Percentiles rank a stretch among this genome's conserved stretches.
phyloP scores from a whole-genome alignment of 2,888 invertebrate genomes.

The Strigamia crassipes region DNA sequence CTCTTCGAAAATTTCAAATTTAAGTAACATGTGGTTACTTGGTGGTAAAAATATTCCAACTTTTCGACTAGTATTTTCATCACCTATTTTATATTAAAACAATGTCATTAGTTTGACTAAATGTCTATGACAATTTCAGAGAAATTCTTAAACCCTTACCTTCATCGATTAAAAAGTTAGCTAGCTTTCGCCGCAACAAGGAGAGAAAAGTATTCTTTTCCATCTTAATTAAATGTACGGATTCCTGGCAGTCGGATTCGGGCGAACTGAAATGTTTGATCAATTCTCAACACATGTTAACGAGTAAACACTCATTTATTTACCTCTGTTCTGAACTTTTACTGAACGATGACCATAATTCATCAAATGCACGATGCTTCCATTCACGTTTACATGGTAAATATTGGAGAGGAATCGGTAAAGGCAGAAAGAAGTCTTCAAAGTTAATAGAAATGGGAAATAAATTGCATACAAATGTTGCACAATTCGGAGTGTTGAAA shows the following conservation, averaged over 20 bases:
- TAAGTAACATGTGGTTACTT: neutral
- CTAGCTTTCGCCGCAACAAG: neutral
- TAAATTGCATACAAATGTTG: neutral
- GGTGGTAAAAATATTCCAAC: constrained; percentile 12
- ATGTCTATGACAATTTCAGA: too few relatives aligned
- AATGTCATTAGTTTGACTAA: too few relatives aligned
- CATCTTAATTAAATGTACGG: neutral
- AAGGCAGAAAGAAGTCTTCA: neutral
- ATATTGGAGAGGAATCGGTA: neutral
- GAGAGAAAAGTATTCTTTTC: neutral
- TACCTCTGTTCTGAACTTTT: neutral
- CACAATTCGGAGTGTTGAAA: neutral
- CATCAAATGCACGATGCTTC: neutral
- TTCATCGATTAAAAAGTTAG: neutral
- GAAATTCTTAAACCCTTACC: neutral
- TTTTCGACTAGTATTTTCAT: neutral
- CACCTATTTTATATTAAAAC: neutral
- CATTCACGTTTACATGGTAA: neutral
- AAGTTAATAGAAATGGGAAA: neutral
- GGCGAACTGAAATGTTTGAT: neutral
- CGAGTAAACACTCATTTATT: neutral
- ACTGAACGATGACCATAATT: neutral
- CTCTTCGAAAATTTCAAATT: neutral
- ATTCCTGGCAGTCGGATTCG: neutral
- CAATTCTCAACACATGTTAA: neutral